Percentiles rank a stretch among this genome's conserved stretches.
Conservation (phyloP, 2,888 invertebrate species). For the Anagyrus pseudococci region DNA sequence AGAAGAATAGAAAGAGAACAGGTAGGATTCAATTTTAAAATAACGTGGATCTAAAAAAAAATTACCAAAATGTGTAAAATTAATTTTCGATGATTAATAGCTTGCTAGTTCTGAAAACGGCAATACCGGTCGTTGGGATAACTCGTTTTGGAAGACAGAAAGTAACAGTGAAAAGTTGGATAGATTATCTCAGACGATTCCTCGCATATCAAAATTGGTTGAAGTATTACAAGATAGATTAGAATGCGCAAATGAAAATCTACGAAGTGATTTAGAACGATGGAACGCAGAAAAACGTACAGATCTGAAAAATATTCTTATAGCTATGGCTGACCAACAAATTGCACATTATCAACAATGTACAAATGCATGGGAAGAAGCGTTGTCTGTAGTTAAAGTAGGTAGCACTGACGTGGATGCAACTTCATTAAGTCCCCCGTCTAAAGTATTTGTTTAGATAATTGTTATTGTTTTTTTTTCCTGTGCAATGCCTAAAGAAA, state of each 20-base stretch:
- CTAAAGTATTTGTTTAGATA: conserved; percentile 47
- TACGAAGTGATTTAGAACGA: conserved; percentile 72
- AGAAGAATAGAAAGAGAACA: conserved; percentile 70
- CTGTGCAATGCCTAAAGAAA: not conserved
- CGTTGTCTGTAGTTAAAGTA: conserved; percentile 55
- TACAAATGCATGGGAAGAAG: conserved; percentile 67
- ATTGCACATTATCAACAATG: conserved; percentile 71
- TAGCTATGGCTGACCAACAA: conserved; percentile 71
- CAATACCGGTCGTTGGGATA: conserved; percentile 53
- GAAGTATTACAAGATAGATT: conserved; percentile 69
- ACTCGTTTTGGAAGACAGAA: conserved; percentile 69
- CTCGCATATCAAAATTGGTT: conserved; percentile 64
- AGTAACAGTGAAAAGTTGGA: conserved; percentile 67
- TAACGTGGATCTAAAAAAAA: too few relatives aligned
- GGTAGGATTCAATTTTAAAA: too few relatives aligned
- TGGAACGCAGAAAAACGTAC: conserved; percentile 72
- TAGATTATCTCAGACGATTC: conserved; percentile 61
- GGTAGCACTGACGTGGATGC: conserved; percentile 50
- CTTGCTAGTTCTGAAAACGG: conserved; percentile 43
- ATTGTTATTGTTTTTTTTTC: conserved; percentile 25
- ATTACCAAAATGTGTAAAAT: too few relatives aligned
- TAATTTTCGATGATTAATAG: conserved; percentile 18
- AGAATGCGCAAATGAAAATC: conserved; percentile 73
- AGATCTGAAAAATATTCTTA: conserved; percentile 70
- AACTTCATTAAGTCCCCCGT: conserved; percentile 43